A percentile compares a stretch with the other conserved stretches of the same genome.
phyloP scores from a whole-genome alignment of 1,140 invertebrate genomes.

The Diuraphis noxia region DNA sequence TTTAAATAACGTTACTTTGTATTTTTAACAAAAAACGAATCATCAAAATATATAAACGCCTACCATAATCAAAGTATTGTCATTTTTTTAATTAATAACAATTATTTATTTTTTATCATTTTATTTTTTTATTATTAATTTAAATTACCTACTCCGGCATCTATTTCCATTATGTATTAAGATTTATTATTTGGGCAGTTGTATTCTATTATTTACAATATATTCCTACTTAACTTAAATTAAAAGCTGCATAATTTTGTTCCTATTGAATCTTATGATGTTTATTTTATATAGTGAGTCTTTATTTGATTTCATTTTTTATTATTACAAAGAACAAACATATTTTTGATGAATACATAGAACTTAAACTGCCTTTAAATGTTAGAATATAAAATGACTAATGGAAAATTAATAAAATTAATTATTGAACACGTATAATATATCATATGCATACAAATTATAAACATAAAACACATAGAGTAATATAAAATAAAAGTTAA shows the following conservation, averaged over 20 bases:
- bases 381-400: neutral
- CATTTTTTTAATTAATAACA: no score
- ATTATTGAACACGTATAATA: neutral
- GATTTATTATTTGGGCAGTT: neutral
- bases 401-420: neutral
- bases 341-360: neutral
- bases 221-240: neutral
- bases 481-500: neutral
- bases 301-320: neutral
- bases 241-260: neutral
- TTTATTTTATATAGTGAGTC: neutral
- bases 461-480: neutral
- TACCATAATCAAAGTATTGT: neutral
- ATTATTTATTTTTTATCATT: no score
- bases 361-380: neutral
- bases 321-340: neutral
- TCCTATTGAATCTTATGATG: neutral
- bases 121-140: neutral
- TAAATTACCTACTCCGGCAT: neutral
- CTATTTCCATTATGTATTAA: neutral
- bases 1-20: neutral
- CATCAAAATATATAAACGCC: neutral
- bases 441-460: no score
- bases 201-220: no score
- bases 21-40: neutral